Base-by-base conservation (phyloP, 1,140 invertebrate genomes). In the Planococcus citri region DNA sequence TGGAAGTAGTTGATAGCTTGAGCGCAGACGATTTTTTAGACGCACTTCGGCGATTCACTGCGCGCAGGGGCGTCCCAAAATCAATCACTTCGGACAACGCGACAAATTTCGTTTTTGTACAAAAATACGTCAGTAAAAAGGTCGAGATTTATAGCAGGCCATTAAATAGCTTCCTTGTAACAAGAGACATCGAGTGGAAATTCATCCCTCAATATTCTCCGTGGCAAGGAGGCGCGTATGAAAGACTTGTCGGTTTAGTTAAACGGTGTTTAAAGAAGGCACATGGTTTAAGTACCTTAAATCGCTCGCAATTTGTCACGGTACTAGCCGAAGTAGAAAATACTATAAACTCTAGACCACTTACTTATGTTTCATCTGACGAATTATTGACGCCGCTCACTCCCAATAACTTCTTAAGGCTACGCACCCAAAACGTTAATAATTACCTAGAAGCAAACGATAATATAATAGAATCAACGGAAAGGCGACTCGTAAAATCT, bases 221-320 rank as follows among this genome's bases (percentile, higher is more conserved):
- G 0, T 75, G 79, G 70, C 74, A 76, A 37, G 78, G 79, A 67
- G 78, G 78, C 1, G 73, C 75, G 27, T 80, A 73, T 78, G 77
- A 80, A 70, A 69, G 73, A 25, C 72, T 72, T 20, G 74, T 80
- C 17, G 75, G 77, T 69, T 27, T 72, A 14, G 51, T 74, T 41
- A 73, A 78, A 75, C 61, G 69, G 14, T 72, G 74, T 72, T 57
- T 78, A 2, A 68, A 69, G 21, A 24, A 69, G 8, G 64, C 73
- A 10, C 12, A 6, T 6, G 29, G 29, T 12, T 33, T 33, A 6
- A 3, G 3, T 12, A 3, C 12, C 12, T 33, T 6, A 3, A 12
- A 33, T 33, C 12, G 12, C 12, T 3, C 12, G 12, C 3, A 33
- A 33, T 12, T 33, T 12, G 12, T 6, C 29, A 33, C 29, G 4